These are phyloP conservation scores for Calliphora vomitoria DNA, from an alignment of 2,888 invertebrate species.

Conservation along the genomic window DNA sequence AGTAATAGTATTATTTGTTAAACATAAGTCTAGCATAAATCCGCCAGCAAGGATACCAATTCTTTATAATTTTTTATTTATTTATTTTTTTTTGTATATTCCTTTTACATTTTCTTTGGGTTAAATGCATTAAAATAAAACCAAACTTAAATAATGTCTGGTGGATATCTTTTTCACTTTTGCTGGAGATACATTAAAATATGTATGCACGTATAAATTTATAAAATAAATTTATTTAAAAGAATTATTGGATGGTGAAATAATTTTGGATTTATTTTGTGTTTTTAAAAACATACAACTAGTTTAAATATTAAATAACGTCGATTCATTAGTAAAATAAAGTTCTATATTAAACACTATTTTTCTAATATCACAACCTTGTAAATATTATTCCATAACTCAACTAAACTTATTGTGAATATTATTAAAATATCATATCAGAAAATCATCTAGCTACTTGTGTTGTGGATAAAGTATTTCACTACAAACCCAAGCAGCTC, in stretches of 20 bases:
- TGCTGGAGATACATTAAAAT: neutral
- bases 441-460: too few species aligned
- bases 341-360: too few species aligned
- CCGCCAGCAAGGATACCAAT: conserved; percentile 69
- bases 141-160: conserved; percentile 54
- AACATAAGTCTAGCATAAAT: conserved; percentile 72
- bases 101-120: conserved; percentile 8
- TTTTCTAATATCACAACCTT: too few species aligned
- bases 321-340: too few species aligned
- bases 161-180: conserved; percentile 41
- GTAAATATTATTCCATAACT: too few species aligned
- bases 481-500: too few species aligned
- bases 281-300: too few species aligned
- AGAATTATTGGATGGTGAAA: conserved; percentile 16
- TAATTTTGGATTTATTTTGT: conserved; percentile 1
- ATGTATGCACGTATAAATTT: neutral
- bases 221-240: neutral
- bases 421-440: too few species aligned
- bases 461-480: too few species aligned
- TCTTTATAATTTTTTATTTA: conserved; percentile 34
- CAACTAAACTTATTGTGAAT: too few species aligned
- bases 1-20: conserved; percentile 69
- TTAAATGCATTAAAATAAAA: conserved; percentile 46
- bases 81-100: neutral
- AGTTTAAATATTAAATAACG: too few species aligned